Conservation (phyloP, 2,888 invertebrate genomes). For the Hypolimnas misippus region DNA sequence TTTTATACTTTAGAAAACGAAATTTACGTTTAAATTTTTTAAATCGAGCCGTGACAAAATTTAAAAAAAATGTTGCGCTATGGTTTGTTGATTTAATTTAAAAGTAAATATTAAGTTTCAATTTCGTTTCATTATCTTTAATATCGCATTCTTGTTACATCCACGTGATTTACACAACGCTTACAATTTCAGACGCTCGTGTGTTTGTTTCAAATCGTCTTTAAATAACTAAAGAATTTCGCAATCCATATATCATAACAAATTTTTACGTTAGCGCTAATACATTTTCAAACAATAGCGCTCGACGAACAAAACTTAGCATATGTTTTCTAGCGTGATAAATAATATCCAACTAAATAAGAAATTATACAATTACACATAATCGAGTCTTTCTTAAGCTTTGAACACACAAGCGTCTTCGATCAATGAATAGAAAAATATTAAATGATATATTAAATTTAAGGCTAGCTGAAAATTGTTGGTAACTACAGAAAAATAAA, state of each 20-base stretch:
- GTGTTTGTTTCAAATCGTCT: slow-evolving; percentile 14
- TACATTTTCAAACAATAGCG: slow-evolving; percentile 1
- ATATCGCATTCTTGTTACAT: slow-evolving; percentile 2
- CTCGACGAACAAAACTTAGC: background rate
- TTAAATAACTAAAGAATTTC: background rate
- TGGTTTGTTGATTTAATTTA: too few species aligned
- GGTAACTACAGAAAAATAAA: slow-evolving; percentile 80
- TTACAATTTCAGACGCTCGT: slow-evolving; percentile 28
- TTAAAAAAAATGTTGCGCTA: too few species aligned
- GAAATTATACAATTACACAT: background rate
- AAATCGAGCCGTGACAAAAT: too few species aligned
- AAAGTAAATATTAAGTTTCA: too few species aligned
- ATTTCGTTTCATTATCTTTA: background rate
- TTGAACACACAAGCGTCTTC: slow-evolving; percentile 62
- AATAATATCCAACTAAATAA: background rate
- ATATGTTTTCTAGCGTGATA: background rate
- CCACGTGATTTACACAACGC: slow-evolving; percentile 17
- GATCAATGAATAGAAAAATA: slow-evolving; percentile 59
- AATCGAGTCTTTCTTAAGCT: background rate
- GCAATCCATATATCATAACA: background rate
- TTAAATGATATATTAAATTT: slow-evolving; percentile 66
- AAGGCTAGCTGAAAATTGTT: slow-evolving; percentile 81
- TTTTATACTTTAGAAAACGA: too few species aligned
- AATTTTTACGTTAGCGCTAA: background rate
- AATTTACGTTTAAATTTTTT: too few species aligned